Conservation (phyloP, 2,888 invertebrate genomes). For the Agonopterix alstromeriana region DNA sequence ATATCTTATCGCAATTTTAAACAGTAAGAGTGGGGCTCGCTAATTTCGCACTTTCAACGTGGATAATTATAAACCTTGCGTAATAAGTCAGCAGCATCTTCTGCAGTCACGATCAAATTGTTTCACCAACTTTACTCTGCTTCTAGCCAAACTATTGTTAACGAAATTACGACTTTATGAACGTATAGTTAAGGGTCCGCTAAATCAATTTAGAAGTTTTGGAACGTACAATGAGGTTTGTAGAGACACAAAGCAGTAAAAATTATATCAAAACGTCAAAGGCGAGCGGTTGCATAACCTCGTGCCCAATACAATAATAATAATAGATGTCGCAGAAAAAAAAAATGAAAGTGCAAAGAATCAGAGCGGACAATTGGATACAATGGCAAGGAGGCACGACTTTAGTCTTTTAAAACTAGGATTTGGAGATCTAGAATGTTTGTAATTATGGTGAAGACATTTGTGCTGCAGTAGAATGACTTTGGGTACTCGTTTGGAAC, state of each 20-base stretch:
- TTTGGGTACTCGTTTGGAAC: too few relatives aligned
- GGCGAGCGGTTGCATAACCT: slow-evolving; percentile 66
- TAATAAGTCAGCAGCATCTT: slow-evolving; percentile 57
- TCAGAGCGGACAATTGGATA: slow-evolving; percentile 64
- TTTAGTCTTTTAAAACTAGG: background rate
- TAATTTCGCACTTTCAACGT: slow-evolving; percentile 70
- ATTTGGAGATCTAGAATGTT: background rate
- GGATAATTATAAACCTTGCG: slow-evolving; percentile 68
- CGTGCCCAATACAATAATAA: slow-evolving; percentile 70
- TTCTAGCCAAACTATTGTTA: background rate
- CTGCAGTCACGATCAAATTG: slow-evolving; percentile 66
- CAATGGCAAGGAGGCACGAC: slow-evolving; percentile 43
- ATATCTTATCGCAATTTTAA: slow-evolving; percentile 17
- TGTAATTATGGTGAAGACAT: too few relatives aligned
- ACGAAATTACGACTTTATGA: slow-evolving; percentile 16
- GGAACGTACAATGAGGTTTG: slow-evolving; percentile 18
- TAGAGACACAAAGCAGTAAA: slow-evolving; percentile 56
- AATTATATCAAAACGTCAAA: slow-evolving; percentile 74
- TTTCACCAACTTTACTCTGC: background rate
- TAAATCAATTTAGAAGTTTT: background rate
- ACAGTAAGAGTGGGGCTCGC: slow-evolving; percentile 27
- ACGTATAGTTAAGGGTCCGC: slow-evolving; percentile 11
- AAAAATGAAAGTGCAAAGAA: slow-evolving; percentile 69
- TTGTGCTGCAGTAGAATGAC: too few relatives aligned
- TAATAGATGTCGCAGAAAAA: slow-evolving; percentile 71